Conservation (phyloP, 2,113 vertebrate genomes). For the Clupea harengus region DNA sequence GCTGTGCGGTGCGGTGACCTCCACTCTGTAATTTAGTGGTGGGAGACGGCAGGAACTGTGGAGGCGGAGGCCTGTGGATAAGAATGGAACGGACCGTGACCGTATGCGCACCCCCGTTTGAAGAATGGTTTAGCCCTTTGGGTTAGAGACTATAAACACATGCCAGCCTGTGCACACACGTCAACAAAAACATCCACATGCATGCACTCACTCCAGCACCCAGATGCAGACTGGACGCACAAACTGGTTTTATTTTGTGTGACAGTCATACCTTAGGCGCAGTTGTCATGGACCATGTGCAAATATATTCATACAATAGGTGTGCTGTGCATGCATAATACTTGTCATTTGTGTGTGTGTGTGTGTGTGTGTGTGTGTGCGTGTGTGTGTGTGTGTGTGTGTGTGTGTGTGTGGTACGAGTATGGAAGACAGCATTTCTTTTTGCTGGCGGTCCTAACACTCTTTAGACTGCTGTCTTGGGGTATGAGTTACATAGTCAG, state of each 20-base stretch:
- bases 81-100: not conserved
- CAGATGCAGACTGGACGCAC: not conserved
- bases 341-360: slow-evolving; percentile 6
- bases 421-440: not conserved
- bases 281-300: slow-evolving; percentile 7
- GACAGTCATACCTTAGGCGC: not conserved
- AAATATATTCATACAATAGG: not conserved
- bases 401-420: not conserved
- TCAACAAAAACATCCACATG: not conserved
- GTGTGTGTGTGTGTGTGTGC: slow-evolving; percentile 17
- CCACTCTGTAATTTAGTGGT: not conserved
- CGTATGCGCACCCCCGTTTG: not conserved
- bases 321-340: not conserved
- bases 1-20: not conserved
- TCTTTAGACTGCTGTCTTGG: not conserved
- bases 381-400: not conserved
- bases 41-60: not conserved
- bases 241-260: not conserved
- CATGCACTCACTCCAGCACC: not conserved
- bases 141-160: not conserved
- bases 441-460: not conserved
- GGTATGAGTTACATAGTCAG: not conserved
- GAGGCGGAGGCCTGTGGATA: not conserved
- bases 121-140: not conserved
- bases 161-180: not conserved